Conservation (phyloP, 2,113 vertebrate genomes). For the Formicarius rufipectus region DNA sequence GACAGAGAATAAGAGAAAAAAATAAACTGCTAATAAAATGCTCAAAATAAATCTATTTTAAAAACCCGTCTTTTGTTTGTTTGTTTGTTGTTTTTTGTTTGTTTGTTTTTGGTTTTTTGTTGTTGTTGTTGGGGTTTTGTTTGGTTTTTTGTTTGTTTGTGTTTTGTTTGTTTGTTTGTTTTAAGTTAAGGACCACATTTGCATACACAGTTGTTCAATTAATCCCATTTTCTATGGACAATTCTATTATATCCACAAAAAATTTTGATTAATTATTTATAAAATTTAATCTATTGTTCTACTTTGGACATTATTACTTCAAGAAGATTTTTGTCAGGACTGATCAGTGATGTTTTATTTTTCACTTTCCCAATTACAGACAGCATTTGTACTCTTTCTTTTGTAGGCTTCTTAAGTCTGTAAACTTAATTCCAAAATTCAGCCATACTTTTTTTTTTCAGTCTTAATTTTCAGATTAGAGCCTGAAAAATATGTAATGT, state of each 20-base stretch:
- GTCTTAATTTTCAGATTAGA: neutral
- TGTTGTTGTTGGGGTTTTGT: too few relatives aligned
- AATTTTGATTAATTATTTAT: neutral
- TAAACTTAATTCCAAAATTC: neutral
- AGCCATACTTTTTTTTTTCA: neutral
- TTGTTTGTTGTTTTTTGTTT: too few relatives aligned
- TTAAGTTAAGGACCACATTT: neutral
- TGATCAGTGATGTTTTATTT: neutral
- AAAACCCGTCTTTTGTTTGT: too few relatives aligned
- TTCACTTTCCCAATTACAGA: neutral
- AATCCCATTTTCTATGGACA: neutral
- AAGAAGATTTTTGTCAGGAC: neutral
- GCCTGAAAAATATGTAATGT: neutral
- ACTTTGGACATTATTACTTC: neutral
- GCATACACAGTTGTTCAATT: neutral
- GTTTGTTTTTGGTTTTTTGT: too few relatives aligned
- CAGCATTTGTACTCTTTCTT: neutral
- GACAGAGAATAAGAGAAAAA: neutral
- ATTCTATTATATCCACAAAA: neutral
- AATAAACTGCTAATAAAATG: neutral
- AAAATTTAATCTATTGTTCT: neutral
- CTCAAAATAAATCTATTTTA: neutral
- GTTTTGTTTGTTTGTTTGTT: too few relatives aligned
- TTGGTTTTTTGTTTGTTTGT: too few relatives aligned
- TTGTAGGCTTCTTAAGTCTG: neutral